phyloP scores from a whole-genome alignment of 2,797 vertebrate species.

The Amblyopsis hoosieri region DNA sequence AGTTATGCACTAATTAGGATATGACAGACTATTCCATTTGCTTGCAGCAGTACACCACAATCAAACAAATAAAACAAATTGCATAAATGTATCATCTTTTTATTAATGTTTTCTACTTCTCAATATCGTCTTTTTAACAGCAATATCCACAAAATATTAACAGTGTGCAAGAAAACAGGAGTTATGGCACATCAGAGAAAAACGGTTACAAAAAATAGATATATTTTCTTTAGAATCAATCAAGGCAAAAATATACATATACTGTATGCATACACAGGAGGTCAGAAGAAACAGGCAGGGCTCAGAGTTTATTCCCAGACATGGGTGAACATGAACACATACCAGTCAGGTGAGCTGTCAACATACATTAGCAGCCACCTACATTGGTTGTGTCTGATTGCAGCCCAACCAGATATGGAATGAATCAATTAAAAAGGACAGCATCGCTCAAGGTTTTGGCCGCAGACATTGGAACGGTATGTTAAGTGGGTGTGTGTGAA shows the following conservation, averaged over 20 bases:
- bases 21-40: neutral
- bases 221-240: slow-evolving; percentile 81
- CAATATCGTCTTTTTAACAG: slow-evolving; percentile 78
- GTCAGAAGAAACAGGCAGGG: slow-evolving; percentile 72
- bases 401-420: slow-evolving; percentile 63
- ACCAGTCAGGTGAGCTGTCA: slow-evolving; percentile 47
- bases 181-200: slow-evolving; percentile 82
- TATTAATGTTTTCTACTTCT: slow-evolving; percentile 80
- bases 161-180: slow-evolving; percentile 84
- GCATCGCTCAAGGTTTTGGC: slow-evolving; percentile 39
- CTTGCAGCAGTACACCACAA: slow-evolving; percentile 5
- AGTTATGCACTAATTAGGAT: neutral
- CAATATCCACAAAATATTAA: slow-evolving; percentile 88
- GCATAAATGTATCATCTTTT: slow-evolving; percentile 70
- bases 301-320: slow-evolving; percentile 56
- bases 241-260: slow-evolving; percentile 82
- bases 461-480: slow-evolving; percentile 46
- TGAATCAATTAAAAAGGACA: slow-evolving; percentile 44
- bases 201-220: slow-evolving; percentile 85
- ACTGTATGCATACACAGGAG: slow-evolving; percentile 77
- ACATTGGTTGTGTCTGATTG: slow-evolving; percentile 46
- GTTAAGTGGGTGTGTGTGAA: slow-evolving; percentile 24
- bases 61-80: neutral
- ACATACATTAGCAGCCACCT: slow-evolving; percentile 6
- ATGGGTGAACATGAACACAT: slow-evolving; percentile 52